Base-by-base conservation (phyloP, 1,140 invertebrate species). In the Protaetia brevitarsis region DNA sequence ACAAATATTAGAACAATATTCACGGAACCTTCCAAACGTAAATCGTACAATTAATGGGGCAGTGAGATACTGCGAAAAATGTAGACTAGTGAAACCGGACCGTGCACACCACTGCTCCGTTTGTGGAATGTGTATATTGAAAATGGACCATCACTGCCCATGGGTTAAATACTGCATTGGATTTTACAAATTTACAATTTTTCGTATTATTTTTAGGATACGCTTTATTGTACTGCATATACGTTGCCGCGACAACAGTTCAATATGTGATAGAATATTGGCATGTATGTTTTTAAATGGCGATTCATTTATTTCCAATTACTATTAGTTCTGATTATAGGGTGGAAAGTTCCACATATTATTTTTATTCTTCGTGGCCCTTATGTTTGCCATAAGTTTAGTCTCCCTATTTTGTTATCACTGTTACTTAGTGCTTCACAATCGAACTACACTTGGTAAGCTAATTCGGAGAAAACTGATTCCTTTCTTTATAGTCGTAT, bases 131-230 rank as follows among this genome's bases (percentile, higher is more conserved):
- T 96, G 96, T 83, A 91, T 97, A 3, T 84, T 97, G 64, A 98
- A 98, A 84, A 98, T 98, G 95, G 96, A 98, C 83, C 96, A 98
- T 81, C 96, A 99, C 80, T 98, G 96, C 82, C 96, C 96, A 10
- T 98, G 96, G 97, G 95, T 98, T 60, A 98, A 98, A 81, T 98
- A 98, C 80, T 99, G 97, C 81, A 95, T 99, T 45, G 94, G 93
- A 74, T 98, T 95, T n/a, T 82, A 91, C 91, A 76, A 99, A 99
- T 80, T 99, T 99, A 82, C 99, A 99, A 83, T 99, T 91, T 82
- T 99, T 99, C 82, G 89, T 99, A 75, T 84, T 98, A 66, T 99
- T 99, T 82, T 82, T 99, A 71, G 94, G 89, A 26, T 99, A 99
- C 83, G 93, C 93, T 11, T 84, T 98, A 67, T 69, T 95, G 13